These are phyloP conservation scores for Pseudeuparius sepicola DNA, from an alignment of 2,888 invertebrate genomes.

Conservation along the genomic window DNA sequence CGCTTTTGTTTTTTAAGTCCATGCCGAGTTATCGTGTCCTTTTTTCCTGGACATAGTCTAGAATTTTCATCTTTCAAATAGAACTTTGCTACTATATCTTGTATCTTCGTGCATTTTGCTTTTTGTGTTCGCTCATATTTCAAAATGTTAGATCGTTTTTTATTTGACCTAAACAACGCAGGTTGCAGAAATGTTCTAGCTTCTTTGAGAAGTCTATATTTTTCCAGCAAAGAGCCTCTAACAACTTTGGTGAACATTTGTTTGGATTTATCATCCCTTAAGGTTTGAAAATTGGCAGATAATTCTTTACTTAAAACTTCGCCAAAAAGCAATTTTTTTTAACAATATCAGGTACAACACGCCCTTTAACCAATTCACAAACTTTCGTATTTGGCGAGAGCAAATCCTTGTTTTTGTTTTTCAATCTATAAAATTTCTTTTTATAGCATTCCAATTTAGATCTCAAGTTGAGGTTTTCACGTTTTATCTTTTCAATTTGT, in stretches of 20 bases:
- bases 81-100: neutral
- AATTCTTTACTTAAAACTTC: slow-evolving; percentile 1
- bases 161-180: neutral
- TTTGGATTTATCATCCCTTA: neutral
- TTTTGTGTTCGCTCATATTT: neutral
- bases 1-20: neutral
- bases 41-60: slow-evolving; percentile 1
- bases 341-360: neutral
- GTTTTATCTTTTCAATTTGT: neutral
- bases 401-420: neutral
- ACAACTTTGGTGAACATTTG: slow-evolving; percentile 1
- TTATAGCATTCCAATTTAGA: neutral
- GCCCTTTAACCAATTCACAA: neutral
- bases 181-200: neutral
- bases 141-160: neutral
- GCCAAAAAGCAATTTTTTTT: slow-evolving; percentile 3
- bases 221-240: neutral
- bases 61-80: slow-evolving; percentile 4
- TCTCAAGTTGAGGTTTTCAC: neutral
- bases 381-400: neutral
- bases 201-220: slow-evolving; percentile 3
- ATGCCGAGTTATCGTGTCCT: neutral
- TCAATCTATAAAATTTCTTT: too few relatives aligned
- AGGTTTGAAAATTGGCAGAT: neutral
- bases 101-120: neutral